These are phyloP conservation scores for Drosophila incognita DNA, from an alignment of 2,888 invertebrate species.

Conservation along the genomic window DNA sequence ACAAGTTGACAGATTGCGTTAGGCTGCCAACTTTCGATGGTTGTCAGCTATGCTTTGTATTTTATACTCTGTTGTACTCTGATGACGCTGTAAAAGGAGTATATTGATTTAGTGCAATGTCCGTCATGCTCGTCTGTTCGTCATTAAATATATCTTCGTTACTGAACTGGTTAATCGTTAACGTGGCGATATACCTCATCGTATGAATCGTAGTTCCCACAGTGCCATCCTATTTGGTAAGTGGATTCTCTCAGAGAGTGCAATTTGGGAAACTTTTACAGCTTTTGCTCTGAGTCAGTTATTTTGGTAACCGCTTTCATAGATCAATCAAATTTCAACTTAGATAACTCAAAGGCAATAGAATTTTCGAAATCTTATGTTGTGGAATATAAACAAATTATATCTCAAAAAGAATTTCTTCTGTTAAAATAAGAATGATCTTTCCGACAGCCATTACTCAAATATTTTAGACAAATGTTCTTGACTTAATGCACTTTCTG, in stretches of 20 bases:
- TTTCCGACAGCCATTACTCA: background rate
- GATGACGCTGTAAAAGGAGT: background rate
- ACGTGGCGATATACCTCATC: background rate
- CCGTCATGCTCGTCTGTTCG: background rate
- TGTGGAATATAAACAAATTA: background rate
- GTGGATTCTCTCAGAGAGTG: background rate
- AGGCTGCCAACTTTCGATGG: constrained; percentile 18
- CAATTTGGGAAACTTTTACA: background rate
- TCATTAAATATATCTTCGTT: background rate
- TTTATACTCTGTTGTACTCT: background rate
- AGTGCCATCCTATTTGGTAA: background rate
- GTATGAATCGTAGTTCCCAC: background rate
- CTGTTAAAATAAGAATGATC: background rate
- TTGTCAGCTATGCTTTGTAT: background rate
- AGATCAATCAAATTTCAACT: background rate
- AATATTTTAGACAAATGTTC: background rate
- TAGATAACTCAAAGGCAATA: background rate
- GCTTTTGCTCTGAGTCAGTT: background rate
- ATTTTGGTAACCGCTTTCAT: background rate
- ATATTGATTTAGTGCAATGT: background rate
- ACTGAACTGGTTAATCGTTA: background rate
- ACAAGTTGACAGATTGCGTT: constrained; percentile 25
- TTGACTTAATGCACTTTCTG: background rate
- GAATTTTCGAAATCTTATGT: background rate
- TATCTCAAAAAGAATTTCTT: background rate